Evolutionary conservation across 2,888 invertebrate genomes (phyloP).

Genomic region (Mechanitis mazaeus): DNA sequence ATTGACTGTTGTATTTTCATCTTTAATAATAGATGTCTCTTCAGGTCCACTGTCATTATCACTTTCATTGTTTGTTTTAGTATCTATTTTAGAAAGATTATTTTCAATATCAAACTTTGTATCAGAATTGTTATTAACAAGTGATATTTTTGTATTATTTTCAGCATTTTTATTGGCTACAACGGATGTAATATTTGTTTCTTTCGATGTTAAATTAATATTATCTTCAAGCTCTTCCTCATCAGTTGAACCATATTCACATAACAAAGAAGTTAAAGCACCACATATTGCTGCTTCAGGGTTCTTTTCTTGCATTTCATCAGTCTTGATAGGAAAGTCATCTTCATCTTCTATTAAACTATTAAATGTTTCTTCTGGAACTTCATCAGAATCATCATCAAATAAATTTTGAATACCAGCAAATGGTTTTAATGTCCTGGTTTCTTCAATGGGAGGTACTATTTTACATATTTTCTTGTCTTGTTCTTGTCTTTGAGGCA

Average conservation of each 20-base stretch:
- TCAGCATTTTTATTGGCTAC: conserved; percentile 15
- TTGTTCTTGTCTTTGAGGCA: conserved; percentile 9
- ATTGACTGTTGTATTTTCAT: conserved; percentile 7
- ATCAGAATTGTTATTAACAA: conserved; percentile 21
- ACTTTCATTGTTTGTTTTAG: conserved; percentile 25
- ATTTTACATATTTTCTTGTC: conserved; percentile 30
- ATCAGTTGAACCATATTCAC: conserved; percentile 76
- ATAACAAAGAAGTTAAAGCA: conserved; percentile 75
- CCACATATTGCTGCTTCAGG: conserved; percentile 60
- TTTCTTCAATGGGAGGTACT: conserved; percentile 37
- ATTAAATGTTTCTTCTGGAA: conserved; percentile 34
- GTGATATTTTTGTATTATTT: conserved; percentile 17
- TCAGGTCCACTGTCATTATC: conserved; percentile 70
- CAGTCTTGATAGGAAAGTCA: conserved; percentile 22
- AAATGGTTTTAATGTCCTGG: conserved; percentile 64
- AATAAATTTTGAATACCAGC: conserved; percentile 61
- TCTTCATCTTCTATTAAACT: conserved; percentile 61
- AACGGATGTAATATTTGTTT: conserved; percentile 22
- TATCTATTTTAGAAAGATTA: conserved; percentile 1
- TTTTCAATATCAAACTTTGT: conserved; percentile 3
- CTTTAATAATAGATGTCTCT: conserved; percentile 59
- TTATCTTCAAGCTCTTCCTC: conserved; percentile 45
- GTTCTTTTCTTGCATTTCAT: conserved; percentile 18
- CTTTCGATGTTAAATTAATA: conserved; percentile 4
- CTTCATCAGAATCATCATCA: conserved; percentile 39